phyloP scores from a whole-genome alignment of 2,113 vertebrate species.

The Bufo gargarizans region DNA sequence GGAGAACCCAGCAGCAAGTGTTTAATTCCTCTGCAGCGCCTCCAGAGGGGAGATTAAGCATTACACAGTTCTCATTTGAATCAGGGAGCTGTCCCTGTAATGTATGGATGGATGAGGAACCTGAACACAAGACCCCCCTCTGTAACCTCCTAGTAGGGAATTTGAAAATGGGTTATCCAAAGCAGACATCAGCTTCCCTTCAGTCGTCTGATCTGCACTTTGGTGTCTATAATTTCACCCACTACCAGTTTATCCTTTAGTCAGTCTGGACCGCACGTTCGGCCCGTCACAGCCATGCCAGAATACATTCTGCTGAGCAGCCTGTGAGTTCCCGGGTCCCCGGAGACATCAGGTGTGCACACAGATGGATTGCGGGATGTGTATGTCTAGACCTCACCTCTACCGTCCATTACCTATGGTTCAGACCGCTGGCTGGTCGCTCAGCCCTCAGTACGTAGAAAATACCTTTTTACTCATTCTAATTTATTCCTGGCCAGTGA shows the following conservation, averaged over 20 bases:
- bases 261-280: not conserved
- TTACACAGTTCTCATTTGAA: not conserved
- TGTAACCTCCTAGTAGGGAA: no score
- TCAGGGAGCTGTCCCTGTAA: no score
- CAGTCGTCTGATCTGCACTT: not conserved
- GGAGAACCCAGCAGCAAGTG: not conserved
- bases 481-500: conserved; percentile 19
- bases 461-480: conserved; percentile 9
- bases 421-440: not conserved
- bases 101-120: no score
- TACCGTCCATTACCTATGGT: not conserved
- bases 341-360: not conserved
- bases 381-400: not conserved
- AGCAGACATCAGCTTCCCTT: not conserved
- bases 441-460: not conserved
- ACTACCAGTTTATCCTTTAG: not conserved
- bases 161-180: no score
- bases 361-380: not conserved
- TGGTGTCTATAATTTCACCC: not conserved
- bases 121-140: not conserved
- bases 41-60: not conserved
- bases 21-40: not conserved
- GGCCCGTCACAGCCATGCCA: not conserved
- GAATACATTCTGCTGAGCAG: not conserved
- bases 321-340: not conserved